These are phyloP conservation scores for Idris sp. DNA, from an alignment of 1,140 invertebrate species.

Conservation along the genomic window DNA sequence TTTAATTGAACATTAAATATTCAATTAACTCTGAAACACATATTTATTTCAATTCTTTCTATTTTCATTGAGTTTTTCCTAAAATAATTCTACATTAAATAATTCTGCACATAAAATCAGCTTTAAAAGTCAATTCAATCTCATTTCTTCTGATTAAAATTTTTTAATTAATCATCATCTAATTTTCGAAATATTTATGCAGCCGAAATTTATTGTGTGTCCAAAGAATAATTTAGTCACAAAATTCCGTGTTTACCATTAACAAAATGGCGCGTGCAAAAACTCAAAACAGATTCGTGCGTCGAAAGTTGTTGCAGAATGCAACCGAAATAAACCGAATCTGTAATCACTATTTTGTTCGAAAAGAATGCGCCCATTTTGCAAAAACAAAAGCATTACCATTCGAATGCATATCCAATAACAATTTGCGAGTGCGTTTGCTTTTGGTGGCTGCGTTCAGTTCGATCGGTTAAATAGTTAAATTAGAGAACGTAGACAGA, in stretches of 20 bases:
- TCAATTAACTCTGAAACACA: too few relatives aligned
- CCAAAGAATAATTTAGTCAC: slow-evolving; percentile 16
- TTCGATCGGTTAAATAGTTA: slow-evolving; percentile 68
- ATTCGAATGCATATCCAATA: slow-evolving; percentile 25
- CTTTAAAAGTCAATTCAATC: too few relatives aligned
- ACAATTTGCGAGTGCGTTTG: slow-evolving; percentile 26
- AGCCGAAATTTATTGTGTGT: slow-evolving; percentile 2
- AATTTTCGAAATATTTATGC: background rate
- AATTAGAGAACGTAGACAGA: slow-evolving; percentile 71
- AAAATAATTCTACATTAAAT: too few relatives aligned
- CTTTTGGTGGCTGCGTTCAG: too few relatives aligned
- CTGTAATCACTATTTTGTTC: slow-evolving; percentile 31
- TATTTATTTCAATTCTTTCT: too few relatives aligned
- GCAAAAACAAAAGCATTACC: slow-evolving; percentile 19
- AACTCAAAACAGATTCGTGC: slow-evolving; percentile 10
- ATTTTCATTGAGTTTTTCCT: too few relatives aligned
- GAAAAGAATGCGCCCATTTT: slow-evolving; percentile 18
- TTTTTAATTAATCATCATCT: too few relatives aligned
- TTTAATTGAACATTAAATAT: too few relatives aligned
- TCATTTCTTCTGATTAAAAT: too few relatives aligned
- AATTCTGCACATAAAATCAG: too few relatives aligned
- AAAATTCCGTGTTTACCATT: slow-evolving; percentile 19
- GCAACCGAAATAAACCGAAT: slow-evolving; percentile 18
- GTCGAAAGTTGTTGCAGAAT: slow-evolving; percentile 18
- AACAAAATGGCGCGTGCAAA: slow-evolving; percentile 5